Percentiles rank a stretch among this genome's conserved stretches.
phyloP scores from a whole-genome alignment of 2,797 vertebrate species.

The Pangasius krempfi region DNA sequence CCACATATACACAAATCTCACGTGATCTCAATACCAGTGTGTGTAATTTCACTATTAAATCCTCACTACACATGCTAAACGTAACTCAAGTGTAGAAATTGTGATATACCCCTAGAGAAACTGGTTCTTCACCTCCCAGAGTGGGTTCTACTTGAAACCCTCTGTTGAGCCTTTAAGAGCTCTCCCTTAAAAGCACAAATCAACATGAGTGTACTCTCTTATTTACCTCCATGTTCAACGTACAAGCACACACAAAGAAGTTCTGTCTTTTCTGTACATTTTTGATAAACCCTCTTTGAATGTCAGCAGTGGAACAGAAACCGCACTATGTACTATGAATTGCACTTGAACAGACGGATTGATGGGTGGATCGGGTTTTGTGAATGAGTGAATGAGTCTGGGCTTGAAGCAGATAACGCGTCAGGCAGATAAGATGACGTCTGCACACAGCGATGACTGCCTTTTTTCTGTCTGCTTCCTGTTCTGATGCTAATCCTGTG shows the following conservation, averaged over 20 bases:
- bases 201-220: not conserved
- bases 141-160: not conserved
- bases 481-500: conserved; percentile 75
- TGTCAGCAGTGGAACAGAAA: conserved; percentile 65
- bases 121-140: not conserved
- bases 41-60: not conserved
- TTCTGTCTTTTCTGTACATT: not conserved
- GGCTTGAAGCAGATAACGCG: conserved; percentile 70
- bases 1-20: too few relatives aligned
- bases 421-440: conserved; percentile 76
- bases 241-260: not conserved
- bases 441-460: conserved; percentile 76
- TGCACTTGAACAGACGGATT: conserved; percentile 31
- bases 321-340: conserved; percentile 63
- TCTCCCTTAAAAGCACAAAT: not conserved
- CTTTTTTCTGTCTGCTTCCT: conserved; percentile 74
- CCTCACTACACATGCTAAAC: too few relatives aligned
- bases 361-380: conserved; percentile 58
- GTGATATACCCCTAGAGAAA: not conserved
- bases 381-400: conserved; percentile 75
- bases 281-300: not conserved
- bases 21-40: not conserved
- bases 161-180: not conserved
- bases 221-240: not conserved
- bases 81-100: not conserved